Base-by-base conservation (phyloP, 2,113 vertebrate species). In the Ophiodon elongatus region DNA sequence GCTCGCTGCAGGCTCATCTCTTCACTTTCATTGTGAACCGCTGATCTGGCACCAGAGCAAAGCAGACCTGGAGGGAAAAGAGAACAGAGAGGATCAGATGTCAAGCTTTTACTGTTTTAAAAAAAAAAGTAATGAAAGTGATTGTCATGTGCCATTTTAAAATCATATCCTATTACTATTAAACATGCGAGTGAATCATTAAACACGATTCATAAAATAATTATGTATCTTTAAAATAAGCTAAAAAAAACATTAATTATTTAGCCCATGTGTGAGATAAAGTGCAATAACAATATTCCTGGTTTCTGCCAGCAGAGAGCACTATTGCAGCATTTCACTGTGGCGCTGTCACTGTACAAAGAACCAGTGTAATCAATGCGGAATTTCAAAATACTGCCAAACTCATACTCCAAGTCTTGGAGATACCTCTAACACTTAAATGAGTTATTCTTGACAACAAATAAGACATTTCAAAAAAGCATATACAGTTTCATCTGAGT, bases 241-340 rank as follows among this genome's bases (percentile, higher is more conserved):
- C 9, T 8, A n/a, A 66, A 23, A 43, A 54, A 60, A 59, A 7
- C 15, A 25, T 47, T 10, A 5, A 73, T 75, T 31, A 2, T 39
- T 68, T 23, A 35, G 4, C n/a, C 6, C 8, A 27, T 35, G 8
- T 14, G 29, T 72, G 35, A 81, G 2, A 50, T 43, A 0, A 33
- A 43, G 27, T 14, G 31, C 37, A 74, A 37, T 65, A 37, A 50
- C n/a, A 74, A 76, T 74, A 33, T 64, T 89, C 59, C 59, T 39
- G 29, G 2, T 66, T 90, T 57, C 80, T 77, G 59, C 92, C 95
- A 95, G 89, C 76, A 94, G 95, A 95, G 94, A 70, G 94, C 94
- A 93, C 90, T 82, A 81, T 86, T 93, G 92, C 72, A 92, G 83
- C 84, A 89, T 73, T 67, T 81, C 52, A 79, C 69, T 56, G 27